Evolutionary conservation across 2,888 invertebrate species (phyloP), one percentile per base, ranked within the genome.

Genomic region (Autographa pulchrina): DNA sequence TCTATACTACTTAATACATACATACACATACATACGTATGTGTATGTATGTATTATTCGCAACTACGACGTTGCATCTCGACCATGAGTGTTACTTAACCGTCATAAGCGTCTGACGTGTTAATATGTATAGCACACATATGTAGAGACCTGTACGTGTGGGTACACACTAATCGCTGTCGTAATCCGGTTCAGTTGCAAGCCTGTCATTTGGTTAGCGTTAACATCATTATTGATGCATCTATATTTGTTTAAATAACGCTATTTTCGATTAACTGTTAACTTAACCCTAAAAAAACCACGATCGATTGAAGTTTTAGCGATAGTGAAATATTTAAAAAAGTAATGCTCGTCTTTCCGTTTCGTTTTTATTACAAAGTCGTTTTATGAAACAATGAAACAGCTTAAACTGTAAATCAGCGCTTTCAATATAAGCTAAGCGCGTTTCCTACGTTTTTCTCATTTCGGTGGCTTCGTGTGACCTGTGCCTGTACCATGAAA

Each of bases 391-490:
- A 48, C 25, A 32, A 20, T 25, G 63, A 62, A 65, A 74, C 31
- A 56, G 43, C 25, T 65, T 60, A 25, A 62, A 35, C 70, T 48
- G 70, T 69, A 63, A 78, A 78, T 72, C 65, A 78, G 74, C 78
- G 59, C 56, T 61, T 74, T 74, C 61, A 76, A 78, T 72, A 70
- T 67, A 65, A 74, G 43, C 66, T 62, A 75, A 76, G 74, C 61
- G 41, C 73, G 68, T 68, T 80, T 78, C 80, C 76, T 78, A 65
- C 65, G 68, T 65, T 72, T 65, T 70, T 76, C 59, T 67, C 71
- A 65, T 77, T 78, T 67, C 63, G 75, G 65, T 79, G 81, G 74
- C 79, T 74, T 81, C 89, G 89, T 91, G 91, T 90, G 91, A 92
- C 90, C 86, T 25, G 25, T 25, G 25, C 25, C 25, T 25, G 3